Conservation (phyloP, 2,113 vertebrate species). For the Epinephelus moara region DNA sequence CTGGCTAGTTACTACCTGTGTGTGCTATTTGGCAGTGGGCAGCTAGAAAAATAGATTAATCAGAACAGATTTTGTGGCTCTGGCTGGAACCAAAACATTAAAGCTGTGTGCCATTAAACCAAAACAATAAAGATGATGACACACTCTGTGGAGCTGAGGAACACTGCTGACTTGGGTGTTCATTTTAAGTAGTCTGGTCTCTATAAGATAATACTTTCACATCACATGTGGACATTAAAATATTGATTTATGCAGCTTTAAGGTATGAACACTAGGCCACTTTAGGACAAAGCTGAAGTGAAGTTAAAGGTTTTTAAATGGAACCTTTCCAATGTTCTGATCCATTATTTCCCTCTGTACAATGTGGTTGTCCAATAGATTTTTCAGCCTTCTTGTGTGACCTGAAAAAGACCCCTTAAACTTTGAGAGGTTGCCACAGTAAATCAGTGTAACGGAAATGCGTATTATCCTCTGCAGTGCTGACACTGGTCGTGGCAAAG, state of each 20-base stretch:
- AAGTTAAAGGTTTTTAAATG: neutral
- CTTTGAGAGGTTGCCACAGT: slow-evolving; percentile 47
- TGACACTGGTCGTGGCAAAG: slow-evolving; percentile 41
- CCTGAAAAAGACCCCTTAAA: slow-evolving; percentile 33
- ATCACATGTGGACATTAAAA: neutral
- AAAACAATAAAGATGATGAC: neutral
- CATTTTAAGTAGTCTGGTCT: neutral
- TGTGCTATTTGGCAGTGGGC: neutral
- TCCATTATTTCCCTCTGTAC: neutral
- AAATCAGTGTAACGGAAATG: slow-evolving; percentile 41
- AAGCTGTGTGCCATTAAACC: neutral
- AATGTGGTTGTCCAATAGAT: neutral
- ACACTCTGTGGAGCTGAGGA: neutral
- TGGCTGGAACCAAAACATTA: no score
- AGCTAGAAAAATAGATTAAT: no score
- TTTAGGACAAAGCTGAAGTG: neutral
- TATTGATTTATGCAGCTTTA: neutral
- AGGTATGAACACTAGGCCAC: neutral
- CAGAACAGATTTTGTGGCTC: no score
- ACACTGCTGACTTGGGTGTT: neutral
- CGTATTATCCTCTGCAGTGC: slow-evolving; percentile 39
- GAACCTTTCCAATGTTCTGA: neutral
- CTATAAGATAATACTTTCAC: neutral
- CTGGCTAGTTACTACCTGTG: no score
- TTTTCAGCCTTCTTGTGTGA: slow-evolving; percentile 20